Percentiles rank a stretch among this genome's conserved stretches.
phyloP scores from a whole-genome alignment of 2,888 invertebrate genomes.

The Sericinus montela region DNA sequence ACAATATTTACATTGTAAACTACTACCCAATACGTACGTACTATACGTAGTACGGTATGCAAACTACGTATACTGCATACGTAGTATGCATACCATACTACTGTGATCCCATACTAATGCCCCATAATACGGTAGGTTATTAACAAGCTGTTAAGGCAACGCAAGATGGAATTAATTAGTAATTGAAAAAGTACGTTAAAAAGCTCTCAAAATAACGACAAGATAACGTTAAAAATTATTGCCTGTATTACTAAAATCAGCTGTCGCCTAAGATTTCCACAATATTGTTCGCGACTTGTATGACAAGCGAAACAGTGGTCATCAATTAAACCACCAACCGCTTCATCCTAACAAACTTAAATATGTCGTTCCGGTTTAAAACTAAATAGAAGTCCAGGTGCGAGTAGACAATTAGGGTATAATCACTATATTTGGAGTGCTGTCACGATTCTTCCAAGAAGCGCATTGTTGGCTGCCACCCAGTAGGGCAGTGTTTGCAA shows the following conservation, averaged over 20 bases:
- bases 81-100: no score
- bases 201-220: no score
- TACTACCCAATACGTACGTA: no score
- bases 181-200: no score
- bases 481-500: conserved; percentile 72
- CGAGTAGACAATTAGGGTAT: conserved; percentile 66
- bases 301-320: conserved; percentile 45
- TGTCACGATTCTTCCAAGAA: conserved; percentile 72
- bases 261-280: conserved; percentile 1
- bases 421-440: conserved; percentile 74
- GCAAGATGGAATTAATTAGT: no score
- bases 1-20: no score
- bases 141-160: no score
- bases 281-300: conserved; percentile 45
- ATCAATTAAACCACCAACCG: conserved; percentile 51
- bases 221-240: no score
- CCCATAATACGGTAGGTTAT: no score
- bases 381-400: conserved; percentile 72
- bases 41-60: no score
- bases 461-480: conserved; percentile 67
- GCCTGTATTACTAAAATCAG: neutral
- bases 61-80: no score
- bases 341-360: conserved; percentile 44
- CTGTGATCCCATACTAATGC: no score
- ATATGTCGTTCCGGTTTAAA: conserved; percentile 60